Percentiles rank a stretch among this genome's conserved stretches.
phyloP scores from a whole-genome alignment of 2,888 invertebrate genomes.

The Anodontia alba region DNA sequence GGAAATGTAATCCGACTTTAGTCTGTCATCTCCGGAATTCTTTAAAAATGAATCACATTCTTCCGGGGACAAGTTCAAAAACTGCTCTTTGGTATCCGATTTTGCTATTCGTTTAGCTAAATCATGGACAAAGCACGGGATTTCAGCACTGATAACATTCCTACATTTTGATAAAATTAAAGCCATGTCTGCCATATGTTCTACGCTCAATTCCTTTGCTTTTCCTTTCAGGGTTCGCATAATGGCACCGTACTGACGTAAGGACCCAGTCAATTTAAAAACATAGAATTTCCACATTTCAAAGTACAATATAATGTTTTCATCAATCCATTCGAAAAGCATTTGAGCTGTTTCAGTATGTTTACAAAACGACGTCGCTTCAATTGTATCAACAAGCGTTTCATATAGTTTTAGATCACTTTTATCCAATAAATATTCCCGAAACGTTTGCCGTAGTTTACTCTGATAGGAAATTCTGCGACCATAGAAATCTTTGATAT shows the following conservation, averaged over 20 bases:
- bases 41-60: background rate
- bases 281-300: background rate
- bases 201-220: background rate
- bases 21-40: background rate
- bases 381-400: background rate
- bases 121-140: background rate
- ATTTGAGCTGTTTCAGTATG: background rate
- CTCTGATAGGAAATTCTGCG: background rate
- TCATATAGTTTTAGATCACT: background rate
- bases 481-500: background rate
- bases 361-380: background rate
- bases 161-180: background rate
- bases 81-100: slow-evolving; percentile 3
- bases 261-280: background rate
- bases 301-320: background rate
- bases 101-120: background rate
- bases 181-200: background rate
- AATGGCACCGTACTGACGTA: background rate
- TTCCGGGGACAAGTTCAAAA: background rate
- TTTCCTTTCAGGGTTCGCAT: background rate
- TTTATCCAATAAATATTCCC: background rate
- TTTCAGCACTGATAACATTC: slow-evolving; percentile 1
- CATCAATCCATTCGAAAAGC: background rate
- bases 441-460: background rate
- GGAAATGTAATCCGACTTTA: background rate